Base-by-base conservation (phyloP, 2,888 invertebrate species). In the Tipula unca region DNA sequence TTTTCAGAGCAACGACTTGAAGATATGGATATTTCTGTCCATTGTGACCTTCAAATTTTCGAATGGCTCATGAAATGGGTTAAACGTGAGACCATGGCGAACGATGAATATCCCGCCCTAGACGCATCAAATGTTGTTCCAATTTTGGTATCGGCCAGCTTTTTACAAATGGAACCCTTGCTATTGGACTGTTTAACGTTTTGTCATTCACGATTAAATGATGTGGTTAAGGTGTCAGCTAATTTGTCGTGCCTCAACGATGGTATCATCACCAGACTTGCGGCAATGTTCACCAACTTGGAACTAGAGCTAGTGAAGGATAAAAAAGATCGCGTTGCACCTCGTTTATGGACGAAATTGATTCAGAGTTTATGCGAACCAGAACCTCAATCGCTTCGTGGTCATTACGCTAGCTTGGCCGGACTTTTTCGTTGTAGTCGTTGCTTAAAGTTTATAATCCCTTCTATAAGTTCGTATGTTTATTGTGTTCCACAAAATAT, bases 51-150 rank as follows among this genome's bases (percentile, higher is more conserved):
- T 86, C 93, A 96, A 89, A 97, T 98, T 87, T 99, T 99, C 90
- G 98, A 98, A 88, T 98, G 98, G 98, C 92, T 99, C 85, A 97
- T 98, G 96, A 94, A 95, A 87, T 98, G 98, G 97, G 96, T 98
- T n/a, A 97, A 97, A 90, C 93, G 94, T 36, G 95, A 95, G 88
- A 91, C 93, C 0, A 92, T 93, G 86, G 36, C 88, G 86, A 93
- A 94, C 86, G 94, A 93, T 0, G 94, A 94, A 87, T 93, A 94
- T 93, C 96, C 96, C 0, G 90, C 92, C 82, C 90, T 96, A 82
- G 97, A 97, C 89, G 93, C 96, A 0, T 94, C 93, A 88, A 98
- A 97, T 90, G 98, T 98, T 1, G 94, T 98, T 85, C 98, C 98
- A 0, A 96, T 99, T 85, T 92, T 98, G 86, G 97, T 98, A 0